These are phyloP conservation scores for Leiothrix lutea DNA, from an alignment of 2,113 vertebrate genomes.

Conservation along the genomic window DNA sequence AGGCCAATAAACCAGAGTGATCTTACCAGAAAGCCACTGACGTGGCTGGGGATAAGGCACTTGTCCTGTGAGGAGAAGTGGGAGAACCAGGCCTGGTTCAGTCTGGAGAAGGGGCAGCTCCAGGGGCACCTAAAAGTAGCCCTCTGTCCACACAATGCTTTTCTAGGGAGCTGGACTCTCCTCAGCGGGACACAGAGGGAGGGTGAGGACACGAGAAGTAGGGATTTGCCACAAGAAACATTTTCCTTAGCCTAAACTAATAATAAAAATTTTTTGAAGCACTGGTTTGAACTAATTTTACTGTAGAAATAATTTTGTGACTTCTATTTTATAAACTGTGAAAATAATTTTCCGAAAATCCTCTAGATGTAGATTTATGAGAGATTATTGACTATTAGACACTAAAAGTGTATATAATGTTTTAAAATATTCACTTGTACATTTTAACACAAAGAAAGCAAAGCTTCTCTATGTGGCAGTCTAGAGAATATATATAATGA, in stretches of 20 bases:
- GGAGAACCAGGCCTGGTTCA: background rate
- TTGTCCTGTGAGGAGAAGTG: background rate
- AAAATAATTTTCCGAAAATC: background rate
- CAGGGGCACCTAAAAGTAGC: background rate
- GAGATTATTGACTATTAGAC: background rate
- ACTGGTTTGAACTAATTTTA: background rate
- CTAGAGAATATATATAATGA: background rate
- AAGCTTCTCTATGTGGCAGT: background rate
- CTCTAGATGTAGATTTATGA: background rate
- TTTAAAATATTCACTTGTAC: background rate
- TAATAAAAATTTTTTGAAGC: background rate
- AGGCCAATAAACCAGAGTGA: background rate
- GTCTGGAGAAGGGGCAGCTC: background rate
- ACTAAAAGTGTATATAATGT: background rate
- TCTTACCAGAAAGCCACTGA: background rate
- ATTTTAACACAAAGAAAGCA: background rate
- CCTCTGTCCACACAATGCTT: accelerated
- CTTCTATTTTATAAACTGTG: background rate
- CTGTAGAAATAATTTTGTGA: background rate
- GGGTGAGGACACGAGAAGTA: accelerated
- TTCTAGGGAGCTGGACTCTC: accelerated
- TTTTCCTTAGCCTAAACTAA: background rate
- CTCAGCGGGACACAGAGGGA: accelerated
- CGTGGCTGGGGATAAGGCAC: no score
- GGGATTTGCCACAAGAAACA: accelerated